phyloP scores from a whole-genome alignment of 2,113 vertebrate genomes.

The Odocoileus hemionus region DNA sequence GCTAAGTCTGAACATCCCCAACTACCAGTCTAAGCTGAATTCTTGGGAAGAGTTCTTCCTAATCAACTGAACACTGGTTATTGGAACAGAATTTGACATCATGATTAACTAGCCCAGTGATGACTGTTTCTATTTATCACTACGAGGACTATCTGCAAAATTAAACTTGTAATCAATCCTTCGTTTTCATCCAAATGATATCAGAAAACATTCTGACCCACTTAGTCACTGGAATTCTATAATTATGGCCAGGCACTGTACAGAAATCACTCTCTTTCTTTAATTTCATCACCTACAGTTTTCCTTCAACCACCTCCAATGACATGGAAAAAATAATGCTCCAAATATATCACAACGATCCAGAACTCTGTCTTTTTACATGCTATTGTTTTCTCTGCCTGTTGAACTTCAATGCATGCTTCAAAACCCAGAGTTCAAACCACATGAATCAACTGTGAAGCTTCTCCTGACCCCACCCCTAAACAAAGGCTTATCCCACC shows the following conservation, averaged over 20 bases:
- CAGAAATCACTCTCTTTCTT: background rate
- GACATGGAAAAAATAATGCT: background rate
- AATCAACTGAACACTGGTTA: background rate
- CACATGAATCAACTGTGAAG: background rate
- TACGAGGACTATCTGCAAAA: background rate
- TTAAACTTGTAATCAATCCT: background rate
- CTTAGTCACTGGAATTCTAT: background rate
- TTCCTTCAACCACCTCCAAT: background rate
- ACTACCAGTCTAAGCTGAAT: background rate
- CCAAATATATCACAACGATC: background rate
- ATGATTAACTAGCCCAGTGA: background rate
- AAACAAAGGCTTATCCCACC: background rate
- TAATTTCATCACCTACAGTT: background rate
- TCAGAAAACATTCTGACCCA: background rate
- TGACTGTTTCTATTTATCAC: background rate
- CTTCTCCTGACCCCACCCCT: background rate
- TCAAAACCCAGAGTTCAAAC: background rate
- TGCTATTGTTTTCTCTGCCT: background rate
- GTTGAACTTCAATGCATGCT: background rate
- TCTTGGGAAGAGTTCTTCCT: background rate
- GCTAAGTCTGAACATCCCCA: background rate
- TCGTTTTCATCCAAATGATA: background rate
- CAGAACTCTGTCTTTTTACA: background rate
- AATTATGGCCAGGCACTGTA: background rate
- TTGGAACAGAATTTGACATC: background rate